Evolutionary conservation across 2,797 vertebrate genomes (phyloP), one percentile per base, ranked within the genome.

Genomic region (Diplodus puntazzo): DNA sequence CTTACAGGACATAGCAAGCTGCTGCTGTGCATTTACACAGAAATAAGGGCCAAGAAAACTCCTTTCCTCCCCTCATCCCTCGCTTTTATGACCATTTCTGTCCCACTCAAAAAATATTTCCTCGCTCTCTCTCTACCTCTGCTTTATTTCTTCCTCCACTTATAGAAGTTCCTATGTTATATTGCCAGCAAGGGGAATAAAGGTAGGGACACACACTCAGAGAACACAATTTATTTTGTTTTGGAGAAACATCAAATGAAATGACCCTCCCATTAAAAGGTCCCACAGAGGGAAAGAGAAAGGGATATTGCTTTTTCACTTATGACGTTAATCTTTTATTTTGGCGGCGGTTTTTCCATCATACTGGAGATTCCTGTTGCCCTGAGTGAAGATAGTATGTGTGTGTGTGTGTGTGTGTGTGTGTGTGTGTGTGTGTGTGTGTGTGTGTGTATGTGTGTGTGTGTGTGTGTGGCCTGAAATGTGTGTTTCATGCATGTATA

Each of bases 221-320:
- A 88, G 80, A 93, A 90, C 79, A 88, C 88, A 92, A 90, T 94
- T 93, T 92, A 90, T 93, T 92, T 93, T 91, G 88, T 93, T 93
- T 92, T 88, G 90, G 82, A 84, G 85, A 88, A 90, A 89, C 92
- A 90, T 94, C 85, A 90, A 92, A 93, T 91, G 84, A 91, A 93
- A 90, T 91, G 91, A 93, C 93, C 92, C 81, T 83, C 91, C 87
- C 89, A 92, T 92, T 94, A 93, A 94, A 90, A 90, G 88, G 89
- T 34, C 34, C 91, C 90, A 92, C 91, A 34, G 79, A 87, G 88
- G 87, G 80, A 79, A 80, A 67, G 74, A 80, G 88, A 76, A 63
- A 83, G 78, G 84, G 90, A 93, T 93, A 94, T 94, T 94, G 92
- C 92, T 92, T 94, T 93, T 92, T 84, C 87, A 92, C 87, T 92